Conservation (phyloP, 2,113 vertebrate genomes). For the Okapia johnstoni region DNA sequence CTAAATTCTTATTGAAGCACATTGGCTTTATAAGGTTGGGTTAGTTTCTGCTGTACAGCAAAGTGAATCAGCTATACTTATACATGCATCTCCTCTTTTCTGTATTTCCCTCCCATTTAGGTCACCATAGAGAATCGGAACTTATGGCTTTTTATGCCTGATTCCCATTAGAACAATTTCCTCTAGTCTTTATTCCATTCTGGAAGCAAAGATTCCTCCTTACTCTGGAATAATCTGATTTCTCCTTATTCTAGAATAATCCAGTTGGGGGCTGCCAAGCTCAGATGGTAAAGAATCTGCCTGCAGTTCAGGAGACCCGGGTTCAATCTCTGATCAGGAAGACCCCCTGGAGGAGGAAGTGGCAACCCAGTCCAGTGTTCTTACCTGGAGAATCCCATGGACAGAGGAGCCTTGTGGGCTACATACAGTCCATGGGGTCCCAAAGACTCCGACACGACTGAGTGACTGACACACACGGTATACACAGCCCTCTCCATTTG, state of each 20-base stretch:
- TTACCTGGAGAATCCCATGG: neutral
- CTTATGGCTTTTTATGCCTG: neutral
- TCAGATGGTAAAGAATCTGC: neutral
- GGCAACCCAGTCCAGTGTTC: neutral
- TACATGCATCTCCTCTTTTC: neutral
- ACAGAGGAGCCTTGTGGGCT: neutral
- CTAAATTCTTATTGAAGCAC: neutral
- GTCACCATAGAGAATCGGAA: neutral
- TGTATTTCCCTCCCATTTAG: neutral
- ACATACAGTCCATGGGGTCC: neutral
- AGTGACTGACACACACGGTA: fast-evolving
- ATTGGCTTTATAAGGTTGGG: neutral
- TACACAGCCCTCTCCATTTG: neutral
- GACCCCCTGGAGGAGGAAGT: neutral
- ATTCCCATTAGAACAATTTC: neutral
- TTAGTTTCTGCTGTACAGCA: neutral
- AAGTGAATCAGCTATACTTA: neutral
- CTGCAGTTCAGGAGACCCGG: neutral
- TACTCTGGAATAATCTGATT: neutral
- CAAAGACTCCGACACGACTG: neutral
- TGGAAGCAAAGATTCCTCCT: neutral
- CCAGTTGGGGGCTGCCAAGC: neutral
- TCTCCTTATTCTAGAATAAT: neutral
- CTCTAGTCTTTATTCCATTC: neutral
- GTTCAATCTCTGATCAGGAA: neutral